Base-by-base conservation (phyloP, 2,888 invertebrate species). In the Perithous albicinctus region DNA sequence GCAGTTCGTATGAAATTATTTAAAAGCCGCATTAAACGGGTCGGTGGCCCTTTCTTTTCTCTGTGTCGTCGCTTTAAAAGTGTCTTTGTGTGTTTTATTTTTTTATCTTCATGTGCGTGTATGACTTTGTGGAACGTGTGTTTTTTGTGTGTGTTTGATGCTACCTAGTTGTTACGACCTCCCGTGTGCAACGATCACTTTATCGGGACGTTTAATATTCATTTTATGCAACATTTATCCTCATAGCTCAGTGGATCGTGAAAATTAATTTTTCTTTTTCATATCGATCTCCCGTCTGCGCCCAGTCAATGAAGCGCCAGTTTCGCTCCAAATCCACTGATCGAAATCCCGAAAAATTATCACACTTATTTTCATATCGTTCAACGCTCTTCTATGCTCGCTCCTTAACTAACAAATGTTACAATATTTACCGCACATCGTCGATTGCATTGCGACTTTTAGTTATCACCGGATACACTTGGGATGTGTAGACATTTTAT, bases 161-260 rank as follows among this genome's bases (percentile, higher is more conserved):
- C 18, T 43, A 63, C 6, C n/a, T 38, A 29, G 2, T n/a, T 63
- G 38, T 63, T 41, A 15, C 38, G 51, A 72, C 8, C 67, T 85
- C 80, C 81, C 78, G 83, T 80, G 77, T 84, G n/a, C n/a, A 80
- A 84, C 83, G 83, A 87, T 81, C 80, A 85, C 83, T 86, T 88
- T 84, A 84, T 83, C 83, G 74, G 73, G 64, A 78, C 85, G 84
- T 83, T 82, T 85, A 88, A 86, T 86, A 88, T 87, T 88, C 88
- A 86, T 87, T 86, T 88, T 88, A 87, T 87, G 87, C 86, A 87
- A 89, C 87, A 88, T 88, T 88, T 88, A 89, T 86, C 54, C 41
- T 18, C 29, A 32, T 56, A 38, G 26, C 38, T 75, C 70, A 41
- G 70, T 54, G 43, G 41, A 10, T 43, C 18, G 20, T 26, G 56